Percentiles rank a stretch among this genome's conserved stretches.
phyloP scores from a whole-genome alignment of 2,888 invertebrate species.

The Dasysyrphus albostriatus region DNA sequence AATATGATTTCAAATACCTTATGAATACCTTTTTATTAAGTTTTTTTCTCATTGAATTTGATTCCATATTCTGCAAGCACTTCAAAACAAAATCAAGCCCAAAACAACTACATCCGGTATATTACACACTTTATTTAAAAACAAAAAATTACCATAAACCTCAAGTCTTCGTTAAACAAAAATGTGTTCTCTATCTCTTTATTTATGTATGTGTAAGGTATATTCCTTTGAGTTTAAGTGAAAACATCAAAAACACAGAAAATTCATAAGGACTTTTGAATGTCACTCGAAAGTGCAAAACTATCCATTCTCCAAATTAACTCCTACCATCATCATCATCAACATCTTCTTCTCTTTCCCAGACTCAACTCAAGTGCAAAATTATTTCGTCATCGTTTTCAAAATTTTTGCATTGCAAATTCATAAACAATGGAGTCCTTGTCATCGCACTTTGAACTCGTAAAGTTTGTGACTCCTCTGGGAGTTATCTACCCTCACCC shows the following conservation, averaged over 20 bases:
- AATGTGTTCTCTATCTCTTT: constrained; percentile 9
- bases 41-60: neutral
- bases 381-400: constrained; percentile 59
- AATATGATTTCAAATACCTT: neutral
- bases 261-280: constrained; percentile 55
- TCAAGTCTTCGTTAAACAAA: constrained; percentile 66
- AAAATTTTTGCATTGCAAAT: constrained; percentile 65
- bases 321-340: neutral
- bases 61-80: neutral
- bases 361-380: constrained; percentile 47
- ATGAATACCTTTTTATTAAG: neutral
- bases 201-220: neutral
- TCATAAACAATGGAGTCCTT: constrained; percentile 58
- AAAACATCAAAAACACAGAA: constrained; percentile 25
- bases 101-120: neutral
- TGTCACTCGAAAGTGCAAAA: constrained; percentile 51
- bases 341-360: neutral
- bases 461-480: constrained; percentile 38
- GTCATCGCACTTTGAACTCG: constrained; percentile 20
- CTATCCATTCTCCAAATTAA: constrained; percentile 26
- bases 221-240: constrained; percentile 8
- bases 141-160: constrained; percentile 56
- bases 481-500: constrained; percentile 1
- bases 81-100: neutral
- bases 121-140: constrained; percentile 52